phyloP scores from a whole-genome alignment of 2,797 vertebrate genomes.

The Poecilia gillii region DNA sequence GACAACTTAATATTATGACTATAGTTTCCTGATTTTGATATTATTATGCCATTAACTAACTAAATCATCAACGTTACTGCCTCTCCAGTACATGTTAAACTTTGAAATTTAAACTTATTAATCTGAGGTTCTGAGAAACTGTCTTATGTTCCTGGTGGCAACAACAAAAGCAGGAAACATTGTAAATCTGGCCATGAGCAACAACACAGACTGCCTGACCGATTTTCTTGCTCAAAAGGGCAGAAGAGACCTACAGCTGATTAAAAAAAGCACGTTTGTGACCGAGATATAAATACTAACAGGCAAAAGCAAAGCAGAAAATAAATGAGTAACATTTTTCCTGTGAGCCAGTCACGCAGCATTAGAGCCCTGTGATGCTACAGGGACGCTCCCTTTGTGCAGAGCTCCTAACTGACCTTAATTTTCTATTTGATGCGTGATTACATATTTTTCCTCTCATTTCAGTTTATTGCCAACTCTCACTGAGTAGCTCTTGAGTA shows the following conservation, averaged over 20 bases:
- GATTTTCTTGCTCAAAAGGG: slow-evolving; percentile 47
- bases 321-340: slow-evolving; percentile 51
- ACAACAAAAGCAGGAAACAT: slow-evolving; percentile 1
- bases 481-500: not conserved
- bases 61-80: not conserved
- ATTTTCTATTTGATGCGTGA: slow-evolving; percentile 24
- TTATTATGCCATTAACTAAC: not conserved
- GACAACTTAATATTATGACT: not conserved
- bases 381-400: slow-evolving; percentile 7
- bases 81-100: not conserved
- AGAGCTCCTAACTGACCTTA: slow-evolving; percentile 35
- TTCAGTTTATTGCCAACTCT: slow-evolving; percentile 9
- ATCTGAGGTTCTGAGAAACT: not conserved
- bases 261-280: slow-evolving; percentile 11
- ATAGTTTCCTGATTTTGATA: not conserved
- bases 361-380: slow-evolving; percentile 13
- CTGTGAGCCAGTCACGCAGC: slow-evolving; percentile 54
- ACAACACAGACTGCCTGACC: slow-evolving; percentile 31
- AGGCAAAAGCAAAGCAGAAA: slow-evolving; percentile 26
- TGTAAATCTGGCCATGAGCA: slow-evolving; percentile 34
- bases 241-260: slow-evolving; percentile 51
- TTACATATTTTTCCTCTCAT: slow-evolving; percentile 26
- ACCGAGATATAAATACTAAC: slow-evolving; percentile 28
- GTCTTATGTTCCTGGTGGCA: slow-evolving; percentile 12
- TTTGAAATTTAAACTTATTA: not conserved